These are phyloP conservation scores for Acanthurus tractus DNA, from an alignment of 2,797 vertebrate species.

Conservation along the genomic window DNA sequence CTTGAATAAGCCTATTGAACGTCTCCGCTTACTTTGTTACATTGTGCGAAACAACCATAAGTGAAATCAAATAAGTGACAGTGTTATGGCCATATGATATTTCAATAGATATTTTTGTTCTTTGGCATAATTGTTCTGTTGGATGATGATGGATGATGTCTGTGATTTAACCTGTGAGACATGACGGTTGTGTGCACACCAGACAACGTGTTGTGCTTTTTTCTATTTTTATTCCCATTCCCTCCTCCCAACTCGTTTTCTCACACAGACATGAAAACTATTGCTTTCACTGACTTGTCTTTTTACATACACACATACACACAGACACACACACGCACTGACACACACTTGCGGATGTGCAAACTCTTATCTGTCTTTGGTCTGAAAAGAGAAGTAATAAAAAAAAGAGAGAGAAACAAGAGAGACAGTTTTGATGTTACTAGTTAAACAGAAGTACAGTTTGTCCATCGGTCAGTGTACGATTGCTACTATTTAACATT, in stretches of 20 bases:
- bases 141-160: not conserved
- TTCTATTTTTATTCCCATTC: not conserved
- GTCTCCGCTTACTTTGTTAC: not conserved
- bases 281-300: not conserved
- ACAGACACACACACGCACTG: not conserved
- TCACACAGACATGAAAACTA: not conserved
- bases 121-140: no score
- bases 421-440: not conserved
- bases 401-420: not conserved
- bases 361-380: slow-evolving; percentile 6
- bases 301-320: slow-evolving; percentile 11
- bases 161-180: not conserved
- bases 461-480: slow-evolving; percentile 21
- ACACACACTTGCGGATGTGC: not conserved
- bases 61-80: not conserved
- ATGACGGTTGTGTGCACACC: not conserved
- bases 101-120: not conserved
- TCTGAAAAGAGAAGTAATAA: not conserved
- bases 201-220: not conserved
- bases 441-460: no score
- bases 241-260: not conserved
- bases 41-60: not conserved
- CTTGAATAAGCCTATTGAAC: slow-evolving; percentile 15
- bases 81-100: not conserved
- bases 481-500: slow-evolving; percentile 20